These are phyloP conservation scores for Melinopterus prodromus DNA, from an alignment of 2,888 invertebrate species.

Conservation along the genomic window DNA sequence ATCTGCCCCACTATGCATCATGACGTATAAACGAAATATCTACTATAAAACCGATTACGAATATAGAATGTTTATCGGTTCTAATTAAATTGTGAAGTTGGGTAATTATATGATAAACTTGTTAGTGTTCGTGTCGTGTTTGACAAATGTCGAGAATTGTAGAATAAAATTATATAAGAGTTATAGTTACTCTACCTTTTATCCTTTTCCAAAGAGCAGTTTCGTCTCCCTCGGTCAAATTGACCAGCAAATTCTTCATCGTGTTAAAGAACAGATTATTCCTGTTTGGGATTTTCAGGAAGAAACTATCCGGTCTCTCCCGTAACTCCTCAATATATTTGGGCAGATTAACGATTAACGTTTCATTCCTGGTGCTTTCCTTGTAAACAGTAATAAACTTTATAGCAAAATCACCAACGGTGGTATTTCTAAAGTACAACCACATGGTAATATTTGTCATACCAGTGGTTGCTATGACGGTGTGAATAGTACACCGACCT, in stretches of 20 bases:
- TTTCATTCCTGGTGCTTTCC: too few species aligned
- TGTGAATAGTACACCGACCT: neutral
- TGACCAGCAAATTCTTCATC: neutral
- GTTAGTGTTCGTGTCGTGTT: too few species aligned
- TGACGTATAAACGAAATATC: too few species aligned
- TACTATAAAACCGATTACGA: too few species aligned
- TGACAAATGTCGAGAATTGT: too few species aligned
- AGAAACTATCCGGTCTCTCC: conserved; percentile 4
- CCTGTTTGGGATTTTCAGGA: conserved; percentile 8
- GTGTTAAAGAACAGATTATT: conserved; percentile 8
- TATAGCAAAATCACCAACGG: neutral
- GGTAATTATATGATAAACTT: too few species aligned
- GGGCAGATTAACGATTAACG: too few species aligned
- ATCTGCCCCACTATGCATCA: too few species aligned
- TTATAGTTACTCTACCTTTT: neutral
- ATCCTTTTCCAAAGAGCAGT: conserved; percentile 7
- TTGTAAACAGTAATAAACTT: too few species aligned
- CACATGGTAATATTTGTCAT: neutral
- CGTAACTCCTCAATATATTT: neutral
- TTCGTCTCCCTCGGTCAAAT: conserved; percentile 12
- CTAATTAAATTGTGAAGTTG: too few species aligned
- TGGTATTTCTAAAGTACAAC: conserved; percentile 12
- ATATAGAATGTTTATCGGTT: too few species aligned
- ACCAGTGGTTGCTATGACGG: neutral
- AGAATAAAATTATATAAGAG: too few species aligned